Base-by-base conservation (phyloP, 2,888 invertebrate genomes). In the Hemaris fuciformis region DNA sequence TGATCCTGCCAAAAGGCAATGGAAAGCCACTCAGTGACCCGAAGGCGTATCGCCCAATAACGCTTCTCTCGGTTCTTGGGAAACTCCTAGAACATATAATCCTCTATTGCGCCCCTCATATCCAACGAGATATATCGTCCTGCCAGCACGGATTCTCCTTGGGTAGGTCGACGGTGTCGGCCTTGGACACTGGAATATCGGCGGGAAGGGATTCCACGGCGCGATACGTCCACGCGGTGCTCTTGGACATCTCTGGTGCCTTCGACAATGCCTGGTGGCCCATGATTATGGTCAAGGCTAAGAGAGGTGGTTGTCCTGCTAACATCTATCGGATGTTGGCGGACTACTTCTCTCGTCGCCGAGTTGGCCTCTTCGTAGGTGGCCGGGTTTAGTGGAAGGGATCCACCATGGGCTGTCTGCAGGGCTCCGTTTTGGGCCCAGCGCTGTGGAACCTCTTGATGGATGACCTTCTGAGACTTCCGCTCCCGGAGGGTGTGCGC, bases 231-330 rank as follows among this genome's bases (percentile, higher is more conserved):
- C 72, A 71, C 42, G 67, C 65, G 0, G 62, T 77, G 0, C 67
- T 75, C 8, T 15, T 77, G 10, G 76, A 80, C 66, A 78, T 78
- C 3, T 66, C 73, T 0, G 76, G 75, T 0, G 77, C 76, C 1
- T 76, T 75, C 15, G 70, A 81, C 42, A 77, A 76, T 58, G 73
- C 79, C 1, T 77, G 77, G 76, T 79, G 81, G 79, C 77, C 77
- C 4, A 76, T 76, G 74, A 68, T 81, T 8, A 25, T 81, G 22
- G 41, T 66, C 0, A 75, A 72, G 63, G 73, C 66, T 2, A 76
- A 73, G 61, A 45, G 53, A 1, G 56, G 66, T 0, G 70, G 73
- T 0, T 67, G 67, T 27, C 72, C 75, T 25, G 65, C 65, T 0
- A 72, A 79, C 64, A 62, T 80, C n/a, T 76, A 68, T 25, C 4